Evolutionary conservation across 2,888 invertebrate species (phyloP).

Genomic region (Bombylius discolor): DNA sequence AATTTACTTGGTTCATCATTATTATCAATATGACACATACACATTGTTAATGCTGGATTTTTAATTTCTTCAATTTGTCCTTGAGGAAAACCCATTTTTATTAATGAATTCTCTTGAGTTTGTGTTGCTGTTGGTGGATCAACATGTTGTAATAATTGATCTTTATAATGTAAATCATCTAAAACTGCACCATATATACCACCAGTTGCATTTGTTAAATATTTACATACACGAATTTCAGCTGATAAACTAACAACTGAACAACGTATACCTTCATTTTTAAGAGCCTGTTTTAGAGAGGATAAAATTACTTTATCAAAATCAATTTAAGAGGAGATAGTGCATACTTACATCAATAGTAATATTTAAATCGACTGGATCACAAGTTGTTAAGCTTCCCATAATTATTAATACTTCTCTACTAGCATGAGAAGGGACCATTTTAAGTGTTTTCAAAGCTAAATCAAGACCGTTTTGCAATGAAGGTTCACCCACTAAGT

Average conservation of each 20-base stretch:
- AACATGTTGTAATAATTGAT: constrained; percentile 50
- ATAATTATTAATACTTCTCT: constrained; percentile 84
- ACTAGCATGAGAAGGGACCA: constrained; percentile 89
- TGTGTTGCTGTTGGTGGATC: constrained; percentile 62
- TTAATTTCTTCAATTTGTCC: constrained; percentile 45
- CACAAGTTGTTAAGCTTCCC: constrained; percentile 92
- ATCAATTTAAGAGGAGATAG: background rate
- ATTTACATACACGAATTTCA: constrained; percentile 83
- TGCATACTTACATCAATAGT: constrained; percentile 56
- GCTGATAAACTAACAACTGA: constrained; percentile 93
- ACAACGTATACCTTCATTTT: constrained; percentile 72
- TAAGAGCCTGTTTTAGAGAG: constrained; percentile 43
- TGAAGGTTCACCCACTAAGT: constrained; percentile 71
- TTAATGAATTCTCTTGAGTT: constrained; percentile 59
- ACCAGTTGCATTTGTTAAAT: constrained; percentile 71
- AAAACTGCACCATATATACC: constrained; percentile 79
- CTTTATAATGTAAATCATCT: constrained; percentile 64
- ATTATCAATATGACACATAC: constrained; percentile 85
- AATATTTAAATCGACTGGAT: constrained; percentile 80
- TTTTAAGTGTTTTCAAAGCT: constrained; percentile 68
- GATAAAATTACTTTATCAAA: background rate
- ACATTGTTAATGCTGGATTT: constrained; percentile 66
- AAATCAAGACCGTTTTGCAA: constrained; percentile 89
- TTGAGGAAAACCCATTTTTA: constrained; percentile 96
- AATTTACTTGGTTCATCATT: constrained; percentile 53